Base-by-base conservation (phyloP, 2,888 invertebrate species). In the Eupithecia tripunctaria region DNA sequence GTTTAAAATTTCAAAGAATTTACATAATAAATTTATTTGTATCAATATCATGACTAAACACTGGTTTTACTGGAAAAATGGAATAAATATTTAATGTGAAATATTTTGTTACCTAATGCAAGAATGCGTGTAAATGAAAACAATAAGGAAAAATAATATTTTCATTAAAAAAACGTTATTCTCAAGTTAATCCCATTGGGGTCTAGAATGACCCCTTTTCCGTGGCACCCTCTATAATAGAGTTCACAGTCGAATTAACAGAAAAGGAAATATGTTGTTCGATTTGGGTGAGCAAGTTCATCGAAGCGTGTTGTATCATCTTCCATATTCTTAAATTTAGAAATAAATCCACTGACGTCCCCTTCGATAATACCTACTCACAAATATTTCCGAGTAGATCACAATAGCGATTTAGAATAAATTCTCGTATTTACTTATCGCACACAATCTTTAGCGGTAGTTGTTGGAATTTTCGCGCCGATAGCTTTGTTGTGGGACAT, bases 381-480 rank as follows among this genome's bases (percentile, higher is more conserved):
- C 74, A 66, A 68, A 71, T 67, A 66, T 71, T 71, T 21, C 43
- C 8, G 69, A 68, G 68, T 73, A 74, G 62, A 38, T 68, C 56
- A 56, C 72, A 67, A 27, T 68, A 72, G 68, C 73, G 73, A 72
- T 74, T 76, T 73, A 72, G 74, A 72, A 78, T 76, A 77, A 73
- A 77, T 76, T 76, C 74, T 65, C 68, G 71, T 76, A 63, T 18
- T 7, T n/a, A 60, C 60, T n/a, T 47, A 47, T n/a, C 32, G 32
- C 2, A 76, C 66, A 74, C 76, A 79, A 77, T 76, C 74, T 75
- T 73, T 77, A 72, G n/a, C n/a, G n/a, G n/a, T n/a, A n/a, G 72
- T 70, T 74, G 76, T 73, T 71, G 72, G 74, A 75, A 75, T 76
- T 76, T 73, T 64, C 75, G 75, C 78, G 25, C 59, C 75, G 71